A percentile compares a stretch with the other conserved stretches of the same genome.
Conservation (phyloP, 2,888 invertebrate species). For the Camptogramma bilineatum region DNA sequence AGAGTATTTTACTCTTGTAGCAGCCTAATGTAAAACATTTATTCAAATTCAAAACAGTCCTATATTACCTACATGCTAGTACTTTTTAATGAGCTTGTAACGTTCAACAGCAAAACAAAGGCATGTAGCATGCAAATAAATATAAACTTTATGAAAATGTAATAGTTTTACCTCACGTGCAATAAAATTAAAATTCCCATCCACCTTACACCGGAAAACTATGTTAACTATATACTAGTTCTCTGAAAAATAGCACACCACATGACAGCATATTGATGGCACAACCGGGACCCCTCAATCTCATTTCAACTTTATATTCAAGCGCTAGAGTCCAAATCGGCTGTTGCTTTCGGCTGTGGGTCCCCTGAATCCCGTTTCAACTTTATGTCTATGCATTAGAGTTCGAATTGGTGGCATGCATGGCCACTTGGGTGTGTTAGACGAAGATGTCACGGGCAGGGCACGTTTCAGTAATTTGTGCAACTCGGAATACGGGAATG, state of each 20-base stretch:
- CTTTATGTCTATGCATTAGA: constrained; percentile 17
- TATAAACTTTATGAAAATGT: too few relatives aligned
- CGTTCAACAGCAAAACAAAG: neutral
- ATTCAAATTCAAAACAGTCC: too few relatives aligned
- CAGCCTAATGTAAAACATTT: too few relatives aligned
- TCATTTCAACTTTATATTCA: constrained; percentile 24
- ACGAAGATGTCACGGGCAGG: constrained; percentile 33
- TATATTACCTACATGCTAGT: too few relatives aligned
- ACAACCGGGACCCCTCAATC: constrained; percentile 30
- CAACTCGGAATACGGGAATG: constrained; percentile 29
- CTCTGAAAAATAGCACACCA: constrained; percentile 18
- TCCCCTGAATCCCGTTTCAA: constrained; percentile 17
- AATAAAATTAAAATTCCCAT: neutral
- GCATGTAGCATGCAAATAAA: neutral
- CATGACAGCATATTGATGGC: constrained; percentile 26
- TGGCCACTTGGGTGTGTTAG: constrained; percentile 33
- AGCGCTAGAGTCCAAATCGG: constrained; percentile 29
- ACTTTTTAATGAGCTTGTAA: neutral
- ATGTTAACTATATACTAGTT: neutral
- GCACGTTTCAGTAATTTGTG: constrained; percentile 36
- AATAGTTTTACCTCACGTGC: neutral
- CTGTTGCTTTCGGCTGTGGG: constrained; percentile 14
- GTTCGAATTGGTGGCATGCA: constrained; percentile 24
- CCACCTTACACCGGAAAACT: constrained; percentile 5
- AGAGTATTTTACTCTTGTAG: too few relatives aligned